Base-by-base conservation (phyloP, 2,797 vertebrate species). In the Netta rufina region DNA sequence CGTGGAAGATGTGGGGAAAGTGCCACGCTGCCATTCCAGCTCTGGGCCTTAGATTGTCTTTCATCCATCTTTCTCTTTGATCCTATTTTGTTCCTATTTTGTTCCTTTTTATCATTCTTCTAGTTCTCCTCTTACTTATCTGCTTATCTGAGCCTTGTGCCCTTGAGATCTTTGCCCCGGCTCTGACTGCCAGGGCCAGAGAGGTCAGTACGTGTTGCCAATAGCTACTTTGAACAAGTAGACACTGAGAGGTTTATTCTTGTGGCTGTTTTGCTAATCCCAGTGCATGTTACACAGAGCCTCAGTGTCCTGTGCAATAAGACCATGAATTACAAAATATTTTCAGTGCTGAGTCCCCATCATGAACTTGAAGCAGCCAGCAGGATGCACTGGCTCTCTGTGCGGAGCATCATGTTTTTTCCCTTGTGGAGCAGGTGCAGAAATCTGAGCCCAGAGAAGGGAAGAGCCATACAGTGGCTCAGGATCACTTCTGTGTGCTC, bases 151-250 rank as follows among this genome's bases (percentile, higher is more conserved):
- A 71, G 27, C 51, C 27, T 41, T 39, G 19, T 21, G 39, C 39
- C 33, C 33, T 24, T 16, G 11, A 12, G 30, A 21, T 38, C 53
- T 38, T 47, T 72, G 81, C 25, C 54, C n/a, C 4, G 4, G 2
- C 53, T n/a, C 51, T 39, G 32, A 60, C 45, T 27, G 45, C 33
- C 4, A 2, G 45, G 22, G 60, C 3, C 0, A 9, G 6, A 25
- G 36, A 65, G 45, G 51, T 53, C 1, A 4, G 9, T n/a, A 25
- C 4, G 1, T 16, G 19, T 36, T 27, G 13, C 58, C 1, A 0
- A 39, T 38, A 25, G 28, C 45, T 65, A 9, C 45, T 85, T 66
- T 56, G 58, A 89, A 39, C 11, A 77, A 67, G 53, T 6, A 41
- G 36, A 49, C 54, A 17, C 54, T 7, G 28, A 61, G 13, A 66